Base-by-base conservation (phyloP, 2,113 vertebrate species). In the Heteronetta atricapilla region DNA sequence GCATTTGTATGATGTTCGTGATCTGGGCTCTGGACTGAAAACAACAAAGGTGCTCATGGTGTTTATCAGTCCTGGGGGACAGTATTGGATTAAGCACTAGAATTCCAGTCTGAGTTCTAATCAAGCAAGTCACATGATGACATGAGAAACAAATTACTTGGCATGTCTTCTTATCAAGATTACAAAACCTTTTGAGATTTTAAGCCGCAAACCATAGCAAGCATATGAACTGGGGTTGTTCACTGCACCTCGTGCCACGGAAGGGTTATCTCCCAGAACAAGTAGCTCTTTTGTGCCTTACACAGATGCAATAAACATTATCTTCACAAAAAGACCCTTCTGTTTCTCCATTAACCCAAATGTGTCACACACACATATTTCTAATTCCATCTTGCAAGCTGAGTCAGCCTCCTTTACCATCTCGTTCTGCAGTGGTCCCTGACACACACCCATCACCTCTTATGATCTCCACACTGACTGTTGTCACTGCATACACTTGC, bases 391-490 rank as follows among this genome's bases (percentile, higher is more conserved):
- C 50, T 66, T 53, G 25, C 70, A 60, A 34, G 46, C 7, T 11
- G 16, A 28, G 26, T 25, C 11, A 44, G 29, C 31, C 8, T 40
- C 11, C 22, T 52, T n/a, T 21, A 56, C 81, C 33, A 17, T 11
- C 16, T 85, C 44, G 31, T 40, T 66, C 63, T 34, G 59, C 18
- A 33, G 11, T 0, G 0, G 38, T 31, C 31, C 31, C 59, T 60
- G 26, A 20, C 36, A 80, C 23, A 48, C 38, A 53, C 16, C 15
- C 20, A 34, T 22, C 26, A 60, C 38, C 44, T 55, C 29, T n/a
- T 21, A 34, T 22, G 38, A 34, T 14, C n/a, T 22, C 38, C 23
- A 13, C 34, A 7, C 7, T 1, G 0, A 11, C 38, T 10, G n/a
- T 8, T 28, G 36, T 2, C 23, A 56, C 18, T 72, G 56, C 19